A percentile compares a stretch with the other conserved stretches of the same genome.
Conservation (phyloP, 2,888 invertebrate genomes). For the Clitarchus hookeri region DNA sequence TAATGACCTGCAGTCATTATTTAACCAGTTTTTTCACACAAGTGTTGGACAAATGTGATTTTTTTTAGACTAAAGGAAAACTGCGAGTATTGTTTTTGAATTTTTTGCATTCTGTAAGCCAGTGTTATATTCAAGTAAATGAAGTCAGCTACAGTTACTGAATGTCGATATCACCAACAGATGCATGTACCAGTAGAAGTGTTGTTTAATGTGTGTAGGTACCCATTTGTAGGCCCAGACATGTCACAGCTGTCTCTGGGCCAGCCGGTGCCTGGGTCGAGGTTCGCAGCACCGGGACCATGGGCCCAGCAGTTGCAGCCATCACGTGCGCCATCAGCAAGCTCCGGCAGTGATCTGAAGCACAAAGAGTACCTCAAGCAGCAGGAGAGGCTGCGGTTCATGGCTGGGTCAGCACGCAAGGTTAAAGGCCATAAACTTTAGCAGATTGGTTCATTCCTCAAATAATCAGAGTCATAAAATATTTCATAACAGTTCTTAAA, state of each 20-base stretch:
- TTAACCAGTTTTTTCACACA: too few species aligned
- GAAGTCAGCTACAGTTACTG: too few species aligned
- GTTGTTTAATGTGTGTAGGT: background rate
- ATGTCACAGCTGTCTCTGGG: background rate
- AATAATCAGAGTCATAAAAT: too few species aligned
- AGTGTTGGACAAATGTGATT: too few species aligned
- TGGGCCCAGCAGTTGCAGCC: background rate
- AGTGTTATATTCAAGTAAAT: too few species aligned
- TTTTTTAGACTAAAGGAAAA: too few species aligned
- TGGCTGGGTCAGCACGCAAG: conserved; percentile 37
- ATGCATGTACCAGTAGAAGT: background rate
- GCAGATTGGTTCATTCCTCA: too few species aligned
- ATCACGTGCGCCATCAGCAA: background rate
- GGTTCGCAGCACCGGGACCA: background rate
- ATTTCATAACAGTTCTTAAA: too few species aligned
- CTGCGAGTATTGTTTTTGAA: too few species aligned
- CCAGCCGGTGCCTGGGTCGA: background rate
- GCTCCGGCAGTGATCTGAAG: conserved; percentile 26
- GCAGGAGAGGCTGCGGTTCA: conserved; percentile 40
- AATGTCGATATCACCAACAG: too few species aligned
- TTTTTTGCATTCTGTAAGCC: too few species aligned
- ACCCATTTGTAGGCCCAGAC: background rate
- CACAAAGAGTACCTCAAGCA: conserved; percentile 40
- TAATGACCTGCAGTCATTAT: too few species aligned
- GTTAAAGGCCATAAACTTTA: background rate